Conservation (phyloP, 2,113 vertebrate genomes). For the Todiramphus saurophagus region DNA sequence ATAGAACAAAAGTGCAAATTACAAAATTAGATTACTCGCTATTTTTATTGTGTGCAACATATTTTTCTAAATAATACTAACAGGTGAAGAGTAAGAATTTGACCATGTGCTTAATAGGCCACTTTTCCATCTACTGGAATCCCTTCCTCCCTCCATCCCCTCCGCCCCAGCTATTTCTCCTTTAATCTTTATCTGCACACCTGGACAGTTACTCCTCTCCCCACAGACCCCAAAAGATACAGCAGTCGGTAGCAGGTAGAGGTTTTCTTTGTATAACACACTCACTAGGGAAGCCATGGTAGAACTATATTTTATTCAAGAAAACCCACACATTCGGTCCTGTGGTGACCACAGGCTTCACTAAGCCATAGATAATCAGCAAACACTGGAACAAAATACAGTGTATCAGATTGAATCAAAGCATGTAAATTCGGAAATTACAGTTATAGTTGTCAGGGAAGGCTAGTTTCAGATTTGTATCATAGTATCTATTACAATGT, state of each 20-base stretch:
- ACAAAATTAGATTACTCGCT: background rate
- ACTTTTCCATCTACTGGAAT: background rate
- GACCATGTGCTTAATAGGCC: background rate
- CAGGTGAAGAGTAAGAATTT: background rate
- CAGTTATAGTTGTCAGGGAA: slow-evolving; percentile 49
- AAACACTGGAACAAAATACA: slow-evolving; percentile 64
- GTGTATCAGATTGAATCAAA: slow-evolving; percentile 57
- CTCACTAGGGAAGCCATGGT: slow-evolving; percentile 49
- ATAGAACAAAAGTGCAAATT: background rate
- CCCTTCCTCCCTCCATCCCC: background rate
- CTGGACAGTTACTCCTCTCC: background rate
- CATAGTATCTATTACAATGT: slow-evolving; percentile 39
- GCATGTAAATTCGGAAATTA: slow-evolving; percentile 51
- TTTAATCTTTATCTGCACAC: background rate
- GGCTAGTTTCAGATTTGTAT: slow-evolving; percentile 38
- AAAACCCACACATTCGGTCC: slow-evolving; percentile 62
- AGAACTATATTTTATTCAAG: slow-evolving; percentile 68
- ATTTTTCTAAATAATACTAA: slow-evolving; percentile 7
- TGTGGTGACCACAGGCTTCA: slow-evolving; percentile 53
- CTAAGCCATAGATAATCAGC: slow-evolving; percentile 60
- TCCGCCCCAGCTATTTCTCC: background rate
- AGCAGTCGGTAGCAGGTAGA: background rate
- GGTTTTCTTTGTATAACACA: slow-evolving; percentile 28
- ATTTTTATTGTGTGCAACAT: background rate
- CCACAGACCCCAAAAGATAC: background rate